Conservation (phyloP, 2,888 invertebrate genomes). For the Eubasilissa splendida region DNA sequence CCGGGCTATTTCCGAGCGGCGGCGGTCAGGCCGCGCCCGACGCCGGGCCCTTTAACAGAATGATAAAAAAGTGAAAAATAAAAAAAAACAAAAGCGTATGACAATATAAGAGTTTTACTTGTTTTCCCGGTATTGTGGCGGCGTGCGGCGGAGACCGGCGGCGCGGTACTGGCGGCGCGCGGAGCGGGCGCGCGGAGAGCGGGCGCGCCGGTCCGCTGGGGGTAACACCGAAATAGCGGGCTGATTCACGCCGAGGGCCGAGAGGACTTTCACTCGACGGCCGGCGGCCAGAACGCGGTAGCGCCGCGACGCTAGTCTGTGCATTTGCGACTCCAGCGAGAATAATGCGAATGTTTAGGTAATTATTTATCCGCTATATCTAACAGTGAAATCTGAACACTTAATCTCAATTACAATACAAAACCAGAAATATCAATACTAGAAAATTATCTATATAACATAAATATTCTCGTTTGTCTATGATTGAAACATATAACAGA, state of each 20-base stretch:
- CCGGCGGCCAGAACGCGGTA: background rate
- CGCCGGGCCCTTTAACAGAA: slow-evolving; percentile 20
- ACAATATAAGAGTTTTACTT: slow-evolving; percentile 4
- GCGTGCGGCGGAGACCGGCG: slow-evolving; percentile 31
- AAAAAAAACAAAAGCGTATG: background rate
- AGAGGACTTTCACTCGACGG: slow-evolving; percentile 25
- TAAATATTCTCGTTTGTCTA: no score
- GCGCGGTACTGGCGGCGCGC: slow-evolving; percentile 19
- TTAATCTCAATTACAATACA: no score
- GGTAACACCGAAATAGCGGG: slow-evolving; percentile 50
- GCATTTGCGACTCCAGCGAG: background rate
- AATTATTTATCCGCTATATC: no score
- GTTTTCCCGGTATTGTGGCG: slow-evolving; percentile 44
- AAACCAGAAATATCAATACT: no score
- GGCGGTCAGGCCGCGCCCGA: slow-evolving; percentile 10
- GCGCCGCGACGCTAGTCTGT: background rate
- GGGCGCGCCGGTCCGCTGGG: slow-evolving; percentile 49
- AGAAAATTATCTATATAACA: no score
- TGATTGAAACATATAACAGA: no score
- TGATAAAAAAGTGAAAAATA: slow-evolving; percentile 8
- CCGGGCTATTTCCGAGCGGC: slow-evolving; percentile 24
- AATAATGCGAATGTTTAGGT: no score
- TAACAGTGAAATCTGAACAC: no score
- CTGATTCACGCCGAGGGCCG: slow-evolving; percentile 42
- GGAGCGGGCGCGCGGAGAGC: background rate